Conservation (phyloP, 2,797 vertebrate species). For the Amazona finschi region DNA sequence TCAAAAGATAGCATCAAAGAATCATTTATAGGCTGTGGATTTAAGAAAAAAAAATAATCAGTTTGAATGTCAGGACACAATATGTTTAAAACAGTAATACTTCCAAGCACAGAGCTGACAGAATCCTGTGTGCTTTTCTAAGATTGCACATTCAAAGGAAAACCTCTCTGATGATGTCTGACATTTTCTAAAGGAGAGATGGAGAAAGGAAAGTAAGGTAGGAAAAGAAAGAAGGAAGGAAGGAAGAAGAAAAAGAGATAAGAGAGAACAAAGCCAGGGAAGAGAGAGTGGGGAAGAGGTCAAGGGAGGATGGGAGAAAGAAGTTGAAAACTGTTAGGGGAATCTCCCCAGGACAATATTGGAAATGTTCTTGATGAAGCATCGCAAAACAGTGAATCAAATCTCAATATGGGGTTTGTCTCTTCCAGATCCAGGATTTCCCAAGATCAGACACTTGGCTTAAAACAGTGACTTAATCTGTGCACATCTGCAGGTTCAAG, state of each 20-base stretch:
- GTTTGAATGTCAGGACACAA: constrained; percentile 6
- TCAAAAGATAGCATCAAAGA: constrained; percentile 35
- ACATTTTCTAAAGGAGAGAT: not conserved
- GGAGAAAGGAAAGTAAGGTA: not conserved
- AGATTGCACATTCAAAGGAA: not conserved
- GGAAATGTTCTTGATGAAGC: not conserved
- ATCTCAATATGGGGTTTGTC: not conserved
- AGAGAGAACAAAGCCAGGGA: not conserved
- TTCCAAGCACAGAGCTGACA: not conserved
- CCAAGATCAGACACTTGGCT: not conserved
- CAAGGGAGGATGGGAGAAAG: not conserved
- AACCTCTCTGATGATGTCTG: not conserved
- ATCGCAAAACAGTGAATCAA: not conserved
- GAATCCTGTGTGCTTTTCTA: not conserved
- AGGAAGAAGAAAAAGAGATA: not conserved
- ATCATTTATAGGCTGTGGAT: not conserved
- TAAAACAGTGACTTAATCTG: not conserved
- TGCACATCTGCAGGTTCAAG: not conserved
- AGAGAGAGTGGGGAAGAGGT: not conserved
- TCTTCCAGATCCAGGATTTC: not conserved
- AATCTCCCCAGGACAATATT: not conserved
- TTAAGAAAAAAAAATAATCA: not conserved
- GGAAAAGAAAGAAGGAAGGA: not conserved
- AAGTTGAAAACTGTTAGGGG: not conserved
- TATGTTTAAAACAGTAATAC: constrained; percentile 1